Conservation (phyloP, 2,888 invertebrate genomes). For the Micropterix aruncella region DNA sequence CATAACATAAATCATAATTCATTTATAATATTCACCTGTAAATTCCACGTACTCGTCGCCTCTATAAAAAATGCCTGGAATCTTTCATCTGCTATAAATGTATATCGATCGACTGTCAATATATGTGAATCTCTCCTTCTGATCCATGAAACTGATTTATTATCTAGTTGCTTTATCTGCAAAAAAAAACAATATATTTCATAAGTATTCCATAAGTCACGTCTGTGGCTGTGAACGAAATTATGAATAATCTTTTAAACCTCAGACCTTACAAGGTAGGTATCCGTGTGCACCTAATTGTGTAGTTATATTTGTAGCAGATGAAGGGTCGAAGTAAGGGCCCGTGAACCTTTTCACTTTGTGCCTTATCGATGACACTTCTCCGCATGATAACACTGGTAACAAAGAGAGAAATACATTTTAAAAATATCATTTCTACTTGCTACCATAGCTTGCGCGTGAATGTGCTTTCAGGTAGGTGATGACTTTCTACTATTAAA, state of each 20-base stretch:
- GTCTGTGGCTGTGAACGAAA: too few species aligned
- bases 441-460: too few species aligned
- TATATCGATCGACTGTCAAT: not conserved
- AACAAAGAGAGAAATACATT: too few species aligned
- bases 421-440: too few species aligned
- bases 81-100: not conserved
- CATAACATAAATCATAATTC: too few species aligned
- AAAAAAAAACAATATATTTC: too few species aligned
- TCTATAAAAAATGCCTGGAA: not conserved
- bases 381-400: not conserved
- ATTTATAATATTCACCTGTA: not conserved
- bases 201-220: too few species aligned
- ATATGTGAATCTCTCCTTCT: not conserved
- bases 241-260: too few species aligned
- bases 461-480: too few species aligned
- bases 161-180: not conserved
- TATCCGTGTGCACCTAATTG: slow-evolving; percentile 55
- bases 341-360: slow-evolving; percentile 27
- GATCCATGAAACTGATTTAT: not conserved
- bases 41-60: not conserved
- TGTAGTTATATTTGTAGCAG: slow-evolving; percentile 51
- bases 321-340: slow-evolving; percentile 47
- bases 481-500: too few species aligned
- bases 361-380: not conserved
- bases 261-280: slow-evolving; percentile 50